Evolutionary conservation across 2,797 vertebrate genomes (phyloP).

Genomic region (Molothrus ater): DNA sequence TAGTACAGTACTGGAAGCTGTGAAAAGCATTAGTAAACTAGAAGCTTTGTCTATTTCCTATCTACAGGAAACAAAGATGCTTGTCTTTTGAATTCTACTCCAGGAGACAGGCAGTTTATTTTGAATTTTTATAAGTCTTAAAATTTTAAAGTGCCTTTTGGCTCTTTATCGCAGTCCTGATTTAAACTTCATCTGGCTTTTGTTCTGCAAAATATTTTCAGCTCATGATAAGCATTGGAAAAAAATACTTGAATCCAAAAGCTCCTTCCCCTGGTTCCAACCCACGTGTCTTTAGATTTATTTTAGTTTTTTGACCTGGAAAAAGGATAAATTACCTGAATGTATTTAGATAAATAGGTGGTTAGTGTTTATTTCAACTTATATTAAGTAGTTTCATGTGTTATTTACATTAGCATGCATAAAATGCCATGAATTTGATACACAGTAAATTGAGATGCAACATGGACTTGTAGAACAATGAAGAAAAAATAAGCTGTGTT

Average conservation of each 20-base stretch:
- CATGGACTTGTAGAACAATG: background rate
- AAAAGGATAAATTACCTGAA: background rate
- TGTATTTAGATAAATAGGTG: background rate
- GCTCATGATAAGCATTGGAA: background rate
- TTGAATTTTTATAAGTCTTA: background rate
- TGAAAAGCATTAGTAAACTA: background rate
- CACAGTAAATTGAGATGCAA: background rate
- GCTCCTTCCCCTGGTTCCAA: background rate
- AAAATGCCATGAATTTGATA: background rate
- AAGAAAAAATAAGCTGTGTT: background rate
- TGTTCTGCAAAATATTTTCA: background rate
- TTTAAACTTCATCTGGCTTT: background rate
- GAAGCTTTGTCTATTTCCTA: background rate
- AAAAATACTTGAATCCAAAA: background rate
- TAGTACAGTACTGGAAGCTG: background rate
- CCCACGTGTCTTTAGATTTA: fast-evolving
- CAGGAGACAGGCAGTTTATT: background rate
- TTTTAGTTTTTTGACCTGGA: background rate
- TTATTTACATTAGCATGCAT: background rate
- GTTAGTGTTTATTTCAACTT: background rate
- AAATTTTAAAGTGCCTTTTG: background rate
- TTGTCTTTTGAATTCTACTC: background rate
- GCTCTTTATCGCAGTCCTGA: background rate
- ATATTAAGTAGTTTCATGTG: background rate
- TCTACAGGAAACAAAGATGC: background rate